Evolutionary conservation across 2,888 invertebrate species (phyloP), one percentile per base, ranked within the genome.

Genomic region (Bombylius discolor): DNA sequence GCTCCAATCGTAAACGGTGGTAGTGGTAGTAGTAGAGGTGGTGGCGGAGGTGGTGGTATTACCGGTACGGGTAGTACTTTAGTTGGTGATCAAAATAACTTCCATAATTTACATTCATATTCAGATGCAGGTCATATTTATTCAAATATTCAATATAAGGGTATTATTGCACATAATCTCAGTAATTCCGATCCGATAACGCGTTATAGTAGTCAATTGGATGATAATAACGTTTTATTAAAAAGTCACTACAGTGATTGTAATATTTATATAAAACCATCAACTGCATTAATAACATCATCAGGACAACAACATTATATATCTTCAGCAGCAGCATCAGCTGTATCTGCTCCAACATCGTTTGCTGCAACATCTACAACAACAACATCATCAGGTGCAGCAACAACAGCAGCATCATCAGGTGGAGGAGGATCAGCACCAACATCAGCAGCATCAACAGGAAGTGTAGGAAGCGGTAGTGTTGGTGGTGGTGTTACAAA

Each of bases 171-270:
- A 51, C 64, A 67, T 53, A 68, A 65, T 58, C 64, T 68, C 51
- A 68, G 68, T 59, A 64, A 64, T 59, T 65, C 70, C 58, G 68
- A 64, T 61, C 68, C 66, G 58, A 64, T 64, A 64, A 63, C 63
- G 50, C 62, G 63, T 44, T 65, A 61, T 58, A 66, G 63, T 60
- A 66, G 63, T 60, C 64, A 62, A 56, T 60, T 63, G 57, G 64
- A 62, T 57, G 63, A 62, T 57, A 62, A 55, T 55, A 61, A 63
- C 51, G 60, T 66, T 13, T 60, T 69, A 55, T 64, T 71, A 34
- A 71, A 71, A 57, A 69, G 67, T 45, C 73, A 73, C 60, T 72
- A 70, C 60, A 73, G 72, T 60, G 73, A 73, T 60, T 68, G 67
- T 52, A 69, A 69, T 60, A 69, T 69, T 51, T 68, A 68, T 54